These are phyloP conservation scores for Perognathus longimembris DNA, from an alignment of 2,113 vertebrate genomes.

Conservation along the genomic window DNA sequence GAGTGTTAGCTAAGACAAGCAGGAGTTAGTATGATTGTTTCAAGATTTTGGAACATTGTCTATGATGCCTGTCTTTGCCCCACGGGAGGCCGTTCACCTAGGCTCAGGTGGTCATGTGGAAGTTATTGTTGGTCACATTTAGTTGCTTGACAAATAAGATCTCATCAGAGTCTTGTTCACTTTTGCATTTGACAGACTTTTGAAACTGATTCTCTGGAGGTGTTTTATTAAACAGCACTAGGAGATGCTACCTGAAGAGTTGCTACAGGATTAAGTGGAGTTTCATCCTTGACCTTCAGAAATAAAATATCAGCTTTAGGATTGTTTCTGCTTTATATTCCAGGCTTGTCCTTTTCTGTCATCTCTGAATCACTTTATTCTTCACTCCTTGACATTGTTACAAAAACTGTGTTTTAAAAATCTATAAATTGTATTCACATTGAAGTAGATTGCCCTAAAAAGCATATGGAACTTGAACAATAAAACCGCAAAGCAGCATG, in stretches of 20 bases:
- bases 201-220: not conserved
- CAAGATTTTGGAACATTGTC: not conserved
- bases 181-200: not conserved
- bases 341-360: not conserved
- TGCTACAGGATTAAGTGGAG: not conserved
- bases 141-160: not conserved
- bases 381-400: conserved; percentile 21
- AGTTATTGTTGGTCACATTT: not conserved
- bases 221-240: not conserved
- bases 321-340: not conserved
- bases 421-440: not conserved
- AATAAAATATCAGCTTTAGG: not conserved
- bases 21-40: not conserved
- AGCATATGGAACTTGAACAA: not conserved
- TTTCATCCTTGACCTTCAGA: not conserved
- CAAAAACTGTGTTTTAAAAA: conserved; percentile 21
- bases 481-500: not conserved
- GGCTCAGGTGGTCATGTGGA: not conserved
- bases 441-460: conserved; percentile 23
- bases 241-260: not conserved
- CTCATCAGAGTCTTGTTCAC: not conserved
- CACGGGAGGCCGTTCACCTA: not conserved
- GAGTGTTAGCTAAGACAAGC: not conserved
- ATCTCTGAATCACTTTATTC: not conserved
- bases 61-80: fast-evolving